These are phyloP conservation scores for Lagopus muta DNA, from an alignment of 2,113 vertebrate species.

Conservation along the genomic window DNA sequence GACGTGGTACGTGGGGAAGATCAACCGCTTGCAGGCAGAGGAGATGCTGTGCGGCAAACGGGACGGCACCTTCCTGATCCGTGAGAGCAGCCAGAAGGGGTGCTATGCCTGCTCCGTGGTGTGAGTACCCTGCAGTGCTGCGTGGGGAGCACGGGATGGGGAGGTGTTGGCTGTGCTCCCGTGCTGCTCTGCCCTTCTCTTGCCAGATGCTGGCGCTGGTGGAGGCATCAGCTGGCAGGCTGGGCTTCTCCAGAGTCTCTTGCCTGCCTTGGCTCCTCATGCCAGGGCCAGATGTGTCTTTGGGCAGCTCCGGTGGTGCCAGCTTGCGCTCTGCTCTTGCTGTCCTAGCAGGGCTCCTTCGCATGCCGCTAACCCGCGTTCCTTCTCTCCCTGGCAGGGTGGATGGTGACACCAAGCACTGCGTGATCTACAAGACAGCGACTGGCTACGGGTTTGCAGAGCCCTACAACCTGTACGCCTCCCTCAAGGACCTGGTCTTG, in stretches of 20 bases:
- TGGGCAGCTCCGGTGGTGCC: fast-evolving
- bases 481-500: conserved; percentile 91
- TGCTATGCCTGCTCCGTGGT: conserved; percentile 86
- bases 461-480: conserved; percentile 92
- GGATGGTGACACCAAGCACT: conserved; percentile 91
- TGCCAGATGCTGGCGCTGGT: neutral
- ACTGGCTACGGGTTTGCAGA: conserved; percentile 91
- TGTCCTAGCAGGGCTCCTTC: too few relatives aligned
- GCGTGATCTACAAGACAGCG: conserved; percentile 90
- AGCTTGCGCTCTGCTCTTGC: neutral
- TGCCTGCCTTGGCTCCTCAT: neutral
- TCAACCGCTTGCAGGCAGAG: conserved; percentile 82
- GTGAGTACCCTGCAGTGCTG: conserved; percentile 67
- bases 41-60: conserved; percentile 82
- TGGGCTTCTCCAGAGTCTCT: neutral
- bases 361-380: neutral
- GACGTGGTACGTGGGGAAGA: conserved; percentile 86
- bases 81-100: conserved; percentile 85
- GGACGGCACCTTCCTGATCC: conserved; percentile 85
- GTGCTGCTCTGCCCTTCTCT: fast-evolving
- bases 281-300: neutral
- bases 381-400: conserved; percentile 75
- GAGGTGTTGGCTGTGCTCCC: fast-evolving
- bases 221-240: neutral
- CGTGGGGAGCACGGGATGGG: neutral